Evolutionary conservation across 2,113 vertebrate genomes (phyloP), one percentile per base, ranked within the genome.

Genomic region (Pogonocichla stellata): DNA sequence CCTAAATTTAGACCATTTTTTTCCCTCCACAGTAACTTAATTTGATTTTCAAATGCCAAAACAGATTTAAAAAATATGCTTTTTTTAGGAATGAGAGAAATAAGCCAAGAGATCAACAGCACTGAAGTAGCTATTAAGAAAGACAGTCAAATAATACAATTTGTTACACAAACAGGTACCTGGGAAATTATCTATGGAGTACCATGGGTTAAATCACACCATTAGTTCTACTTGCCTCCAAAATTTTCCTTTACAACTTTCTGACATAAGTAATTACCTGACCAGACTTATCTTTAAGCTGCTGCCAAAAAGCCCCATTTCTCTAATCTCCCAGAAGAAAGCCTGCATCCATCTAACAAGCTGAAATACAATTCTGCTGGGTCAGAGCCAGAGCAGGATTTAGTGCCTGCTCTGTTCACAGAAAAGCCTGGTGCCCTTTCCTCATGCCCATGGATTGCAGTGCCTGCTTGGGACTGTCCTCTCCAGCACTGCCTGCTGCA

Each of bases 241-340:
- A 85, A 90, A 56, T 67, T 69, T n/a, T 81, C 79, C 79, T 88
- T 72, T 45, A 70, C 64, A 86, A 20, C 80, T 86, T 95, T 75
- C 79, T 91, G 94, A 89, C 78, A 61, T 33, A 73, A 74, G 40
- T 56, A 74, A 89, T 95, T 96, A 92, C 64, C 90, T 62, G 57
- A 80, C n/a, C n/a, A 80, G 77, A 92, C 56, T 80, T 54, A 77
- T 86, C 80, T 96, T 72, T 40, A 95, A 81, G 78, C 56, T 82
- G 58, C 83, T 77, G 67, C 74, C 75, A 73, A 91, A 92, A 88
- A 69, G 36, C 3, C 67, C 28, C 60, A 23, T 78, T 96, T 93
- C 81, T 92, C 60, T 86, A 61, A 86, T 65, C 77, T 90, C 80
- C 71, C 58, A 47, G 72, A 64, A 94, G 61, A 96, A 95, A 94